Evolutionary conservation across 64 coral and sea anemone genomes (phyloP).

Genomic region (Orbicella faveolata): DNA sequence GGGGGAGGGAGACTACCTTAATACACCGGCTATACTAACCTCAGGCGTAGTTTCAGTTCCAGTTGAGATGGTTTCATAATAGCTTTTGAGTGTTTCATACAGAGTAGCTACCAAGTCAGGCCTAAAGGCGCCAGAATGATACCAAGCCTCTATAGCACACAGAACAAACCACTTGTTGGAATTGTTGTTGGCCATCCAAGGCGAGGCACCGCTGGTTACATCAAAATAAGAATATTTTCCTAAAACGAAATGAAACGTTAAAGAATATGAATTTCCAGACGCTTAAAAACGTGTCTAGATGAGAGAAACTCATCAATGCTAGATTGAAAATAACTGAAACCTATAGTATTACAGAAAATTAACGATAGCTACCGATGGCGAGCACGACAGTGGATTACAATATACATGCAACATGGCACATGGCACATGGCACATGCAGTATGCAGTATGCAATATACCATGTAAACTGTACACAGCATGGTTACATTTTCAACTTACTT

Average conservation of each 20-base stretch:
- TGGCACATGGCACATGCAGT: no score
- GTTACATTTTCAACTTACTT: no score
- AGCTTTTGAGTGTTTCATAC: neutral
- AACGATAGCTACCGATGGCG: no score
- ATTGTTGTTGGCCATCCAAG: conserved; percentile 35
- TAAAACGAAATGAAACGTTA: neutral
- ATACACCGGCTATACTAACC: neutral
- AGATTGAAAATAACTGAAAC: no score
- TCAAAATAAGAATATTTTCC: neutral
- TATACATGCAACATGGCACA: no score
- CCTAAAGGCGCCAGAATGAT: conserved; percentile 12
- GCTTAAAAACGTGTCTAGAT: neutral
- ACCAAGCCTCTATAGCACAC: conserved; percentile 45
- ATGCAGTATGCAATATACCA: no score
- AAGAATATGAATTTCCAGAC: neutral
- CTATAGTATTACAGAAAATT: no score
- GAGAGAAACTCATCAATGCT: neutral
- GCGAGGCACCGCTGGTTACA: neutral
- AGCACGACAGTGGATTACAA: no score
- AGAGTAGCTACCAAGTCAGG: neutral
- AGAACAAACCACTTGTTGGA: conserved; percentile 40
- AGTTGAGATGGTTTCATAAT: conserved; percentile 26
- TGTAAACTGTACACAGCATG: no score
- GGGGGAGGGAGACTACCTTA: neutral
- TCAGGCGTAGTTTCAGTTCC: conserved; percentile 14